A percentile compares a stretch with the other conserved stretches of the same genome.
These are phyloP conservation scores for Pachypanchax playfairii DNA, from an alignment of 2,113 vertebrate genomes.

Conservation along the genomic window DNA sequence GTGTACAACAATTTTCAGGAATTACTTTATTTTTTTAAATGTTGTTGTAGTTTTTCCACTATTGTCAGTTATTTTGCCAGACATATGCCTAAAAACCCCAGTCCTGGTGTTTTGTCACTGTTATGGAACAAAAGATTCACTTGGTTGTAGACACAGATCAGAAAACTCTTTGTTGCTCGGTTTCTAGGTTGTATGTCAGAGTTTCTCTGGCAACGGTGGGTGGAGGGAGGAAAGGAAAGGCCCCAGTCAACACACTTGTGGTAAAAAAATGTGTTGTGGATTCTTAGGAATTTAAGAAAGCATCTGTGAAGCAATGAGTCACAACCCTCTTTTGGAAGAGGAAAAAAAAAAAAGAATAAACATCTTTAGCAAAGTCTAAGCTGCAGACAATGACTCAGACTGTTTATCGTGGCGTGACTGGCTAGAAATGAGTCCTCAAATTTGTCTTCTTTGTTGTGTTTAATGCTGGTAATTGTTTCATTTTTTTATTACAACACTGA, in stretches of 20 bases:
- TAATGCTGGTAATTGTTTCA: not conserved
- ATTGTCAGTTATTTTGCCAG: not conserved
- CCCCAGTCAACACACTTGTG: constrained; percentile 14
- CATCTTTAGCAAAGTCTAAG: constrained; percentile 50
- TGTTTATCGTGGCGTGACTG: not conserved
- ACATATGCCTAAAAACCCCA: not conserved
- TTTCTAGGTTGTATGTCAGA: constrained; percentile 9
- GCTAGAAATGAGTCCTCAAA: not conserved
- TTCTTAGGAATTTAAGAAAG: constrained; percentile 37
- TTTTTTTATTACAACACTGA: too few species aligned
- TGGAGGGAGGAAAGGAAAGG: constrained; percentile 14
- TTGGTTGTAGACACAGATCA: not conserved
- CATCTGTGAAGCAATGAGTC: not conserved
- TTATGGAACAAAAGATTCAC: not conserved
- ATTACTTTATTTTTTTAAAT: too few species aligned
- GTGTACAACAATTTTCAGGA: not conserved
- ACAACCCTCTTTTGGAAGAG: not conserved
- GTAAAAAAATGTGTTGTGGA: constrained; percentile 7
- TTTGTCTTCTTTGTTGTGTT: not conserved
- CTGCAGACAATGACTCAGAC: constrained; percentile 16
- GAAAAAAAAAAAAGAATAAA: constrained; percentile 4
- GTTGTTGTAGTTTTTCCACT: constrained; percentile 20
- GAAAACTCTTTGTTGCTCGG: constrained; percentile 26
- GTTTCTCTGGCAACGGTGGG: constrained; percentile 52
- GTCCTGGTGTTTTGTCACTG: not conserved